Percentiles rank a stretch among this genome's conserved stretches.
Conservation (phyloP, 1,140 invertebrate genomes). For the Teleopsis dalmanni region DNA sequence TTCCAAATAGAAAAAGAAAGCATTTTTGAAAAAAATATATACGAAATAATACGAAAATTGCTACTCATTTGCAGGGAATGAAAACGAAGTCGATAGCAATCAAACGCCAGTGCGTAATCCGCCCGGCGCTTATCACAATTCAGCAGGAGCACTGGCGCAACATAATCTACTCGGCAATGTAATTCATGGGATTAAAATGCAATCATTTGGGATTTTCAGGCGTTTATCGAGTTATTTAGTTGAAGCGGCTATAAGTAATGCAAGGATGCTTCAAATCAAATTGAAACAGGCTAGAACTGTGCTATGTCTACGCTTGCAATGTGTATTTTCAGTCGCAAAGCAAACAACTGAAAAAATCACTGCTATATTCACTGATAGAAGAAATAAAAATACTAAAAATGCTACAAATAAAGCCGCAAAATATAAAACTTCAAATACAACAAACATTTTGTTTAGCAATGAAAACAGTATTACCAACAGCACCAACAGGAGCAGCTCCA, state of each 20-base stretch:
- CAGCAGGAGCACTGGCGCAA: conserved; percentile 37
- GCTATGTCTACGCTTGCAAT: too few species aligned
- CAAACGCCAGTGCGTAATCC: conserved; percentile 45
- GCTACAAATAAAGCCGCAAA: neutral
- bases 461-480: neutral
- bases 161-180: conserved; percentile 43
- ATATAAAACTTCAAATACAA: too few species aligned
- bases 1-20: too few species aligned
- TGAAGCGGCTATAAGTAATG: too few species aligned
- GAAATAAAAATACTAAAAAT: neutral
- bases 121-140: conserved; percentile 45
- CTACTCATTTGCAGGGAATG: neutral
- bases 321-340: too few species aligned
- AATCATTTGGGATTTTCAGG: conserved; percentile 45
- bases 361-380: neutral
- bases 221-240: conserved; percentile 38
- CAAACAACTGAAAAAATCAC: too few species aligned
- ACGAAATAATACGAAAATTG: neutral
- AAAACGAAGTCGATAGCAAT: conserved; percentile 41
- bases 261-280: neutral
- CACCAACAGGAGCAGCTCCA: neutral
- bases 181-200: conserved; percentile 44
- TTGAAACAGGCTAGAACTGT: too few species aligned
- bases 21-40: too few species aligned
- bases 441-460: too few species aligned